These are phyloP conservation scores for Condylura cristata DNA, from an alignment of 2,113 vertebrate genomes.

Conservation along the genomic window DNA sequence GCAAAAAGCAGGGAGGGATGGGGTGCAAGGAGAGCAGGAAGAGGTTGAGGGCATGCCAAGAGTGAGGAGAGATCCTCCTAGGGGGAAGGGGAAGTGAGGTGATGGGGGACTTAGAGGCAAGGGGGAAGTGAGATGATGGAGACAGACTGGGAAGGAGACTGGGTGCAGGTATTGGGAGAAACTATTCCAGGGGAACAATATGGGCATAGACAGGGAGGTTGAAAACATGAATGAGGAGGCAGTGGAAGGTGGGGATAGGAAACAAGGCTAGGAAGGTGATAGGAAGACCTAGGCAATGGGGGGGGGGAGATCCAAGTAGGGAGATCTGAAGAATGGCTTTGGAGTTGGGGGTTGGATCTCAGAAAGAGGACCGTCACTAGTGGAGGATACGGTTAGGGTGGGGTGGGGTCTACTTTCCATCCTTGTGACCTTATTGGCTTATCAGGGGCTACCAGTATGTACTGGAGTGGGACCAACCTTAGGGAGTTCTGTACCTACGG, in stretches of 20 bases:
- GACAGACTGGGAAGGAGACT: neutral
- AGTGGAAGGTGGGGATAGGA: neutral
- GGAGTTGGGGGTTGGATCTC: neutral
- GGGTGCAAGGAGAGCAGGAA: neutral
- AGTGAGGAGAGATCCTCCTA: neutral
- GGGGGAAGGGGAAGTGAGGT: neutral
- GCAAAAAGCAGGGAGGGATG: neutral
- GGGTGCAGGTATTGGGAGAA: neutral
- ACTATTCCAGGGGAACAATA: neutral
- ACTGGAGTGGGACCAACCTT: slow-evolving; percentile 94
- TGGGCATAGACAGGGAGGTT: neutral
- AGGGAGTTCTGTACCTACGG: slow-evolving; percentile 96
- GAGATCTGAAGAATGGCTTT: neutral
- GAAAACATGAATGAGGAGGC: neutral
- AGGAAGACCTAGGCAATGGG: neutral
- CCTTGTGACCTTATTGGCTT: slow-evolving; percentile 63
- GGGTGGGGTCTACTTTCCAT: neutral
- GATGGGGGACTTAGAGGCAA: neutral
- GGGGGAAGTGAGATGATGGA: neutral
- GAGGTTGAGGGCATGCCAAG: neutral
- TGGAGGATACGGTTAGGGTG: neutral
- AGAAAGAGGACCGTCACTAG: neutral
- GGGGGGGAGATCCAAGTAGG: neutral
- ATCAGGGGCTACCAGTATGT: slow-evolving; percentile 98
- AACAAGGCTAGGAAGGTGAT: neutral